Base-by-base conservation (phyloP, 2,888 invertebrate genomes). In the Baronia brevicornis region DNA sequence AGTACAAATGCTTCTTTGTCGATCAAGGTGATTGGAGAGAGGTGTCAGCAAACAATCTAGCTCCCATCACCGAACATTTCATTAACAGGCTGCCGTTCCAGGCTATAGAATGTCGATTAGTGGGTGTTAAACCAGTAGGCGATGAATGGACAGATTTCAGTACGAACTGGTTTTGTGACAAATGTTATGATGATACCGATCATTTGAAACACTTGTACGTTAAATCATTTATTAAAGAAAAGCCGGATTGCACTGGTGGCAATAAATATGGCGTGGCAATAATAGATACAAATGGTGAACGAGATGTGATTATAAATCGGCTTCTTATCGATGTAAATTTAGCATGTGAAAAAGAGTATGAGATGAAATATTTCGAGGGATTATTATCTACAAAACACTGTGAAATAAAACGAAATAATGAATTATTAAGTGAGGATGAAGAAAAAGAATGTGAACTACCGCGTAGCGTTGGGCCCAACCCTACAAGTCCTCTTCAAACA, bases 51-150 rank as follows among this genome's bases (percentile, higher is more conserved):
- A 52, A 66, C 2, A 64, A 85, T 41, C 43, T 90, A 9, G 59
- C 68, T 13, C 66, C 75, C 24, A 78, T 90, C 11, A 74, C 85
- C 1, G 74, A 85, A 10, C 62, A 73, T 26, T 68, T 87, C 12
- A 70, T 88, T 12, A 63, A 56, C 2, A 73, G 74, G 48, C 53
- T 90, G 37, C 90, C 90, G 1, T 89, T 89, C 43, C 86, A 89
- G 80, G 87, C 88, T 2, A 89, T 90, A 18, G 88, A 89, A 60
- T 90, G 90, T 58, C 59, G 79, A 23, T 56, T 90, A 25, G 53
- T 82, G n/a, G 87, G 88, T 10, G 50, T 89, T 1, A 46, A 59
- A 39, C 86, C 89, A 0, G 49, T 59, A 1, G 67, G 71, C 1
- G 60, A 78, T 2, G 53, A 62, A 1, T 89, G 89, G 88, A 61